Evolutionary conservation across 2,888 invertebrate species (phyloP).

Genomic region (Homarus gammarus): DNA sequence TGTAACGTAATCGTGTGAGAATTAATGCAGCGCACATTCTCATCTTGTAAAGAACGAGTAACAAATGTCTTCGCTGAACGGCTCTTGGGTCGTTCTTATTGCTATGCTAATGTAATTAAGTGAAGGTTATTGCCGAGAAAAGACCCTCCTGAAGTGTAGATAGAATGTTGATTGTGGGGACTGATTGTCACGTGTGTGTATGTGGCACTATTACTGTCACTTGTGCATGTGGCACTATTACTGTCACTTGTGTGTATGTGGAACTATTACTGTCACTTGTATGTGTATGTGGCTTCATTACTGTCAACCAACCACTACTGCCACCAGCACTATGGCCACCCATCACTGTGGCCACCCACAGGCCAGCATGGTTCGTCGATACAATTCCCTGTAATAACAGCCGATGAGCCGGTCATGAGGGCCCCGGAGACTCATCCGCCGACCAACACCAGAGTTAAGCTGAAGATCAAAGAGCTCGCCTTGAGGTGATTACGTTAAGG

Average conservation of each 20-base stretch:
- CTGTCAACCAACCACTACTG: too few species aligned
- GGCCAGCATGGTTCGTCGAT: too few species aligned
- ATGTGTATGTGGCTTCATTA: too few species aligned
- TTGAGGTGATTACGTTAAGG: neutral
- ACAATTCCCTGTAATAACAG: too few species aligned
- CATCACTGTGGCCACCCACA: too few species aligned
- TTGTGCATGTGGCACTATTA: too few species aligned
- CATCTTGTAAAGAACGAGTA: neutral
- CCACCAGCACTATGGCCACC: too few species aligned
- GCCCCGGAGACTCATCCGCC: neutral
- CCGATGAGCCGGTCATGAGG: too few species aligned
- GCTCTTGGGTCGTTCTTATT: neutral
- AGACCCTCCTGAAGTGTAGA: neutral
- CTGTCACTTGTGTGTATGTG: too few species aligned
- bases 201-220: too few species aligned
- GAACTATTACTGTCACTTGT: too few species aligned
- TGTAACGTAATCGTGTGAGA: neutral
- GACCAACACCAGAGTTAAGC: neutral
- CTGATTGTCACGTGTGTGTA: neutral
- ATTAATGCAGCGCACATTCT: neutral
- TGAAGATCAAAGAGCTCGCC: neutral
- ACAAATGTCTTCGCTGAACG: neutral
- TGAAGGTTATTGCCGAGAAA: neutral
- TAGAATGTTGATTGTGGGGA: neutral
- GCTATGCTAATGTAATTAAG: constrained; percentile 8